Conservation (phyloP, 2,888 invertebrate species). For the Uropetala carovei region DNA sequence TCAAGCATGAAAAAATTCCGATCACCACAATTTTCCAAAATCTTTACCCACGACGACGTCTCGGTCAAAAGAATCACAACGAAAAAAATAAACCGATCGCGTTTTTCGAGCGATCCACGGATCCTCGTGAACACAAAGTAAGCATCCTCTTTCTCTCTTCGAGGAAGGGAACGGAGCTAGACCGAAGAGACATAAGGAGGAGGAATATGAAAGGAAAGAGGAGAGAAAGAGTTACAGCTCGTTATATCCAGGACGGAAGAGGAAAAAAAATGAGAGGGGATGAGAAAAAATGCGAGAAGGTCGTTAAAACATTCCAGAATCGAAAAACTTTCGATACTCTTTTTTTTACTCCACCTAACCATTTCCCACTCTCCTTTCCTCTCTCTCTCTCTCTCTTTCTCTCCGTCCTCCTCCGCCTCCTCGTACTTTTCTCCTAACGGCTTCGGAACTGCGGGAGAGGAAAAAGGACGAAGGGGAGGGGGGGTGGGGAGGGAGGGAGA, state of each 20-base stretch:
- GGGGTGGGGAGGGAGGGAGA: not conserved
- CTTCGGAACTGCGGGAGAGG: conserved; percentile 1
- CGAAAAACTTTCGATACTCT: conserved; percentile 28
- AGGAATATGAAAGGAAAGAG: not conserved
- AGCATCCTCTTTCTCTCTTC: not conserved
- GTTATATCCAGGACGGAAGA: conserved; percentile 3
- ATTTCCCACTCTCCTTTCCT: not conserved
- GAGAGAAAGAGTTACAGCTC: not conserved
- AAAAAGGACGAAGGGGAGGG: not conserved
- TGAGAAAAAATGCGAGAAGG: not conserved
- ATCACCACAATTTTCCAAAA: too few species aligned
- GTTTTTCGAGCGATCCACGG: not conserved
- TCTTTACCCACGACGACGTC: too few species aligned
- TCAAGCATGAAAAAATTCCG: too few species aligned
- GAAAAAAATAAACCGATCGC: not conserved
- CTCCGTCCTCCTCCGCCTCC: not conserved
- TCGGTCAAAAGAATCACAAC: too few species aligned
- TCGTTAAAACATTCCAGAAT: conserved; percentile 19
- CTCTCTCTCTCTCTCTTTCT: not conserved
- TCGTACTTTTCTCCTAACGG: not conserved
- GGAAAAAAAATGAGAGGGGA: not conserved
- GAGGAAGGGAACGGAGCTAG: not conserved
- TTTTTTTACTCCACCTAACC: not conserved
- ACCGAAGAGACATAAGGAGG: not conserved
- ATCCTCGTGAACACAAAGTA: not conserved